A percentile compares a stretch with the other conserved stretches of the same genome.
Conservation (phyloP, 2,888 invertebrate genomes). For the Ectropis crepuscularia region DNA sequence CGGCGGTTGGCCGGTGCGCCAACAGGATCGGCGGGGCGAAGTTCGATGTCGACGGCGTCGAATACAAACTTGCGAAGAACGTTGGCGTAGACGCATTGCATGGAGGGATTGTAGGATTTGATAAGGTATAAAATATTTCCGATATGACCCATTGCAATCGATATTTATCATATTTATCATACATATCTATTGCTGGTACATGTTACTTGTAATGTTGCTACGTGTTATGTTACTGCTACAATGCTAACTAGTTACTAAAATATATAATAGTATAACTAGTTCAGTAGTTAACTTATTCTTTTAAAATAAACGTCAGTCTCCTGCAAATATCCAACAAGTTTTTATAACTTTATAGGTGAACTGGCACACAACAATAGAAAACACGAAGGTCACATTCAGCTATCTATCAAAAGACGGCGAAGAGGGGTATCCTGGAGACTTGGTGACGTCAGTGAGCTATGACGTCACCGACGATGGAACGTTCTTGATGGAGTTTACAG, state of each 20-base stretch:
- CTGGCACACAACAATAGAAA: slow-evolving; percentile 87
- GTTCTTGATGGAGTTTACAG: slow-evolving; percentile 88
- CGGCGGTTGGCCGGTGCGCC: slow-evolving; percentile 93
- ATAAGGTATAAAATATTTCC: slow-evolving; percentile 80
- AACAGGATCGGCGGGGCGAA: slow-evolving; percentile 91
- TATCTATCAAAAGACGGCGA: slow-evolving; percentile 92
- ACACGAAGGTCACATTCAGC: slow-evolving; percentile 87
- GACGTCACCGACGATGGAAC: slow-evolving; percentile 88
- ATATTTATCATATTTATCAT: too few relatives aligned
- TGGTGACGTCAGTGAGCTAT: slow-evolving; percentile 89
- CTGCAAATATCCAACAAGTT: too few relatives aligned
- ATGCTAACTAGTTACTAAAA: too few relatives aligned
- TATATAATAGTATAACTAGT: too few relatives aligned
- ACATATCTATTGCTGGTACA: too few relatives aligned
- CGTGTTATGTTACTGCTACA: not conserved
- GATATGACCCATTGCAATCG: too few relatives aligned
- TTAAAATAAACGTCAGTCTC: too few relatives aligned
- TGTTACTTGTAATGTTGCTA: too few relatives aligned
- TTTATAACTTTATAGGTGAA: slow-evolving; percentile 68
- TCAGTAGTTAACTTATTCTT: too few relatives aligned
- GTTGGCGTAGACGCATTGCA: slow-evolving; percentile 90
- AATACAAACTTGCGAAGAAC: slow-evolving; percentile 89
- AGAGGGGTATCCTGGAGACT: slow-evolving; percentile 95
- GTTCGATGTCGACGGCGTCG: slow-evolving; percentile 80
- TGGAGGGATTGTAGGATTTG: slow-evolving; percentile 94